Evolutionary conservation across 2,113 vertebrate species (phyloP), one percentile per base, ranked within the genome.

Genomic region (Eolophus roseicapilla): DNA sequence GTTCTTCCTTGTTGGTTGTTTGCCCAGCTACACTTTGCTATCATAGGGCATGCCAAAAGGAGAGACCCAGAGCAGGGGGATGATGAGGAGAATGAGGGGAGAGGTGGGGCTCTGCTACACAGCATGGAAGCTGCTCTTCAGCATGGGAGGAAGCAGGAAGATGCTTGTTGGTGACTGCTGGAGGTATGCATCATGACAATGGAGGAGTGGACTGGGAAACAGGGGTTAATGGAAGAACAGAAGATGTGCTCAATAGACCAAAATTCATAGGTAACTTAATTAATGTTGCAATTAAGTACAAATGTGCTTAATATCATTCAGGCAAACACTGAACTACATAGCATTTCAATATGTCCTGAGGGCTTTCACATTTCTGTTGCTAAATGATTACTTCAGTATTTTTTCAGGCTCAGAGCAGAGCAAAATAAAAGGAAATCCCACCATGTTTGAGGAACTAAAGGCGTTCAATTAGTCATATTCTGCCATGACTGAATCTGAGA

Each of bases 151-250:
- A 63, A 81, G 28, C 49, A 50, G 53, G 18, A 75, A 27, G 68
- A 25, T 57, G 37, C 17, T 46, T n/a, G 13, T n/a, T 69, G 33
- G 28, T 17, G 28, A 37, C 35, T 0, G 3, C 63, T 14, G 55
- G 28, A 74, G 27, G 31, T 33, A 11, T 3, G 21, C 1, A 35
- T n/a, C 21, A 28, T 0, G 4, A 46, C 0, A 1, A 16, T 0
- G 4, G 59, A 47, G 53, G 23, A 79, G 16, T 16, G 19, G 35
- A 21, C 49, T 15, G 16, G 23, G 47, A 63, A 79, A 19, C 0
- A 7, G 13, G 4, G 5, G 35, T 55, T 68, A 63, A 41, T 43
- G 29, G 39, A 71, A 33, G 25, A 74, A 46, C 29, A 41, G 35
- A 41, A 31, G 21, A 60, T 12, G 31, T 37, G 60, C 35, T 67